phyloP scores from a whole-genome alignment of 1,140 invertebrate species.

The Drosophila sp. region DNA sequence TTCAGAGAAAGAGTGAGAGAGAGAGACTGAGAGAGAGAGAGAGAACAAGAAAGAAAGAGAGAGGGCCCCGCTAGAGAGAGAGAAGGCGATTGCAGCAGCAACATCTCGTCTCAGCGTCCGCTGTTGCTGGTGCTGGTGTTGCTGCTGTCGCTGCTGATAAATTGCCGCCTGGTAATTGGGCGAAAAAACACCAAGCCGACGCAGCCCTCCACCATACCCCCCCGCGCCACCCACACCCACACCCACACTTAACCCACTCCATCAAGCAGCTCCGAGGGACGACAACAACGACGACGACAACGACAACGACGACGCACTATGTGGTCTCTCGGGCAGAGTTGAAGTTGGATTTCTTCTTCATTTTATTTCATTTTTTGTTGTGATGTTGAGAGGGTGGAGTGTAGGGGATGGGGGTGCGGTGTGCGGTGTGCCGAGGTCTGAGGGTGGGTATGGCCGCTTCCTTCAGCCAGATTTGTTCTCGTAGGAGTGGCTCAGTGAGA shows the following conservation, averaged over 20 bases:
- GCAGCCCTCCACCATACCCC: constrained; percentile 11
- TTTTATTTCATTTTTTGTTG: constrained; percentile 14
- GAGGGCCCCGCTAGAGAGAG: constrained; percentile 9
- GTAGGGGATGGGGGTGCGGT: neutral
- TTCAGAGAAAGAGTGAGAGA: constrained; percentile 17
- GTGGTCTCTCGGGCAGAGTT: constrained; percentile 51
- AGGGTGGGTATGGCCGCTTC: constrained; percentile 16
- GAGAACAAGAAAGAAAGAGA: constrained; percentile 16
- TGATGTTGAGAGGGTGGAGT: constrained; percentile 20
- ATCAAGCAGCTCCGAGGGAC: neutral
- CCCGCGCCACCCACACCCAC: constrained; percentile 17
- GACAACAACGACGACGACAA: neutral
- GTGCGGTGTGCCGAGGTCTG: neutral
- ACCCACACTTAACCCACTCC: constrained; percentile 1
- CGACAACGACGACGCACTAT: constrained; percentile 7
- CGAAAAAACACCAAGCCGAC: constrained; percentile 24
- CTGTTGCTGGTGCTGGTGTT: constrained; percentile 27
- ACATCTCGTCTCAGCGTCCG: constrained; percentile 11
- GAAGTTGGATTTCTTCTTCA: constrained; percentile 25
- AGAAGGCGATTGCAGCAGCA: constrained; percentile 25
- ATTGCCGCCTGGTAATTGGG: constrained; percentile 71
- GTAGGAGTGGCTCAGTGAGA: constrained; percentile 17
- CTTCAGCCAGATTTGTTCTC: constrained; percentile 52
- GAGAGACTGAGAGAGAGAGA: neutral
- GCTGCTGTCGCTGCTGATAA: constrained; percentile 53